Evolutionary conservation across 1,140 invertebrate species (phyloP), one percentile per base, ranked within the genome.

Genomic region (Dermatophagoides farinae): DNA sequence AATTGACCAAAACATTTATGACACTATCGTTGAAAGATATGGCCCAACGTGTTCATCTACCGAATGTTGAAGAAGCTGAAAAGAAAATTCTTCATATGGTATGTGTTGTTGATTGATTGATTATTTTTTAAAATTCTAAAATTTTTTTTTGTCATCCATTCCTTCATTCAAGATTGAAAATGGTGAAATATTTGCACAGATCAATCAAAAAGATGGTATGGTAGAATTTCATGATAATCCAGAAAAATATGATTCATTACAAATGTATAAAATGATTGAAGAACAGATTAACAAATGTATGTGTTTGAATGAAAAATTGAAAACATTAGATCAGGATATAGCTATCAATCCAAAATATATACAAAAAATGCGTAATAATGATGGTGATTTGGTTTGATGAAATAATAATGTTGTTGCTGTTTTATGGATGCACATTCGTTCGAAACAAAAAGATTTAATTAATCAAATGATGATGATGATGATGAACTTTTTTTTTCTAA

Each of bases 131-230:
- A 37, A 41, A 40, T 5, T 55, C 8, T 11, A 11, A 23, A 22
- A 25, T 31, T 18, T 11, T 38, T 43, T 38, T 22, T 50, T 25
- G 57, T 61, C 71, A 72, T 52, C 68, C 31, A 4, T 31, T 31
- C 8, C 8, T 4, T 8, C 2, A 31, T 4, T 31, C 2, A 31
- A 95, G 90, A 97, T 97, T 67, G 88, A 95, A 76, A 88, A 93
- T 74, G 85, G 86, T 55, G 88, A 96, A 76, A 96, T 97, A 65
- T 95, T 85, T 77, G 92, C 91, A 0, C 86, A 85, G 63, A 96
- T 97, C 57, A 95, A 96, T 76, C 88, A 96, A 74, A 91, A 90
- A 73, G 91, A 96, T 75, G 91, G 91, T 12, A 97, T 96, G 91
- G 91, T 97, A 16, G 77, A 89, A 25, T 97, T 97, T 70, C 82